phyloP scores from a whole-genome alignment of 2,888 invertebrate genomes.

The Chrysotoxum bicinctum region DNA sequence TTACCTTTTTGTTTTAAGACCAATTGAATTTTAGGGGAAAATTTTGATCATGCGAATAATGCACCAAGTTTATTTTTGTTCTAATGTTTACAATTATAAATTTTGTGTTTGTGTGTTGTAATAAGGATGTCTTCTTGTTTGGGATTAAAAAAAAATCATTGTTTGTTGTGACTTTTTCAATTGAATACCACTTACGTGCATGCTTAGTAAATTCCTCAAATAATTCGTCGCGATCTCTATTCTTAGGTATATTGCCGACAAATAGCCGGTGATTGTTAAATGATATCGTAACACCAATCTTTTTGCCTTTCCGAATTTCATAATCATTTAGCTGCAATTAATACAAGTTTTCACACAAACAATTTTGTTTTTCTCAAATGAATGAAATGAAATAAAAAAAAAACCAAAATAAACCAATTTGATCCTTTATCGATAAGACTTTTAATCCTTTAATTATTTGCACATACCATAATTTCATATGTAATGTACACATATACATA shows the following conservation, averaged over 20 bases:
- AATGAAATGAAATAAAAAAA: slow-evolving; percentile 71
- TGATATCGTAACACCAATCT: slow-evolving; percentile 99
- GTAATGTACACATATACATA: not conserved
- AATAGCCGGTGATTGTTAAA: slow-evolving; percentile 99
- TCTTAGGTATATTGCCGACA: slow-evolving; percentile 99
- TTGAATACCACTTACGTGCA: slow-evolving; percentile 93
- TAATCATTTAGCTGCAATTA: slow-evolving; percentile 99
- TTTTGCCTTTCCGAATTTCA: slow-evolving; percentile 99
- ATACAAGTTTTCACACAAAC: slow-evolving; percentile 83
- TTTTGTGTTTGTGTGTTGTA: slow-evolving; percentile 51
- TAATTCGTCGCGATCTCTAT: slow-evolving; percentile 99
- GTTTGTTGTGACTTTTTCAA: slow-evolving; percentile 74
- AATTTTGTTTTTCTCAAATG: slow-evolving; percentile 75
- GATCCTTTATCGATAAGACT: not conserved
- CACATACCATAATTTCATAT: not conserved
- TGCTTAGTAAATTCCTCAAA: slow-evolving; percentile 99
- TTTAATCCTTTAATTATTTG: slow-evolving; percentile 30
- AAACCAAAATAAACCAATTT: slow-evolving; percentile 32
- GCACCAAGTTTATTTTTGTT: slow-evolving; percentile 29
- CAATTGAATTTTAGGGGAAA: slow-evolving; percentile 54
- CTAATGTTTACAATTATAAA: slow-evolving; percentile 42
- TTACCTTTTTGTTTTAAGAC: slow-evolving; percentile 37
- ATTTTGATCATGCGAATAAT: slow-evolving; percentile 59
- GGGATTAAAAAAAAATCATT: slow-evolving; percentile 49
- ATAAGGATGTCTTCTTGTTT: slow-evolving; percentile 44